Base-by-base conservation (phyloP, 1,140 invertebrate species). In the Microplitis demolitor region DNA sequence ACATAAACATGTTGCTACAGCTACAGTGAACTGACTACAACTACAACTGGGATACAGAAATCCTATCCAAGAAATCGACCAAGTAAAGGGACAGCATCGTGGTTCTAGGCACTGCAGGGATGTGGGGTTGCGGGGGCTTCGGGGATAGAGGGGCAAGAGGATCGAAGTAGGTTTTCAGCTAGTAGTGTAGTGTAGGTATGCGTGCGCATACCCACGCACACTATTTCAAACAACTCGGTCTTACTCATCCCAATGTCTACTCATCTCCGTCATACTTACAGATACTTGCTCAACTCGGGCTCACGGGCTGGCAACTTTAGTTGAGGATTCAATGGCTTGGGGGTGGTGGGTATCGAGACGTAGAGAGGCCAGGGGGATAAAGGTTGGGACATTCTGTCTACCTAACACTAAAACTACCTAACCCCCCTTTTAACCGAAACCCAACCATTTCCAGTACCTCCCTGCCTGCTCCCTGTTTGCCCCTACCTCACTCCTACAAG, bases 301-400 rank as follows among this genome's bases (percentile, higher is more conserved):
- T 24, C 24, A 24, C 24, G 24, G 24, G 24, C 24, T 24, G 24
- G 24, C 24, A 24, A 24, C 24, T 24, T 24, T 24, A 24, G 24
- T 24, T 24, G 77, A 78, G 80, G 79, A 77, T 80, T 80, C 81
- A 82, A 80, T 80, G 82, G 79, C 79, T 77, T 78, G 85, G 82
- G 80, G 84, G 85, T 79, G 83, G 83, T 82, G 24, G 24, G 24
- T 24, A 24, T 24, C 24, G 24, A 24, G 24, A 24, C 24, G 24
- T 24, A 24, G 24, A 24, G 24, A 24, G 24, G 24, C 24, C 2
- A 24, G 24, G 24, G 24, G 24, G 24, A 24, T 24, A 24, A 24
- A 24, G 24, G 24, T 24, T 24, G 24, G 24, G 24, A 24, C 24
- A 24, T 24, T 24, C 24, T 24, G 2, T 24, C 24, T 24, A 24